Base-by-base conservation (phyloP, 2,113 vertebrate species). In the Microcebus tavaratra region DNA sequence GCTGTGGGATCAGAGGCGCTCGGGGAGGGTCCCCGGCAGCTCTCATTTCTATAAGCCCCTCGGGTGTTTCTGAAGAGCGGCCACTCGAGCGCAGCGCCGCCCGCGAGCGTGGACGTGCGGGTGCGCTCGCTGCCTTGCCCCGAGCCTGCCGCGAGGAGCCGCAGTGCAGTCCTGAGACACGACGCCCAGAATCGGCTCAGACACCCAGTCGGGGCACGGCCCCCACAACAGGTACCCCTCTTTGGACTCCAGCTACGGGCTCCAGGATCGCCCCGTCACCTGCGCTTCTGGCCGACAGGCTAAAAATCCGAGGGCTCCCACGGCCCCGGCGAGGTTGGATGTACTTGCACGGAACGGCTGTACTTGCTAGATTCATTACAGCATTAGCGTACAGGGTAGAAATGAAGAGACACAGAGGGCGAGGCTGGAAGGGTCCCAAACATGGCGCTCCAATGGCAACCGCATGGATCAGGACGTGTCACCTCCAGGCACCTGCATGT, bases 101-200 rank as follows among this genome's bases (percentile, higher is more conserved):
- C 0, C 1, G 0, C 21, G 10, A 48, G 36, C n/a, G 23, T 1
- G 27, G 63, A 57, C 3, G 0, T 6, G 8, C 7, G 29, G 29
- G 6, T 6, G 17, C 36, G 2, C 14, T 2, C 27, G 2, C 31
- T 17, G 29, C n/a, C 70, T 2, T 21, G 36, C 34, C 34, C 67
- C 11, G 29, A 12, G 18, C 53, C 10, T 6, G 36, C 1, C 5
- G 0, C 1, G 21, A 39, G 34, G 36, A 5, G 31, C 36, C 0
- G 39, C 10, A 2, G 9, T 0, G 29, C 1, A 5, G 4, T 53
- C 12, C 36, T 0, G 31, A 39, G 6, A 0, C 20, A 31, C 18
- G 1, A 5, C 3, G 21, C 68, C 4, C 8, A 9, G 42, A 18
- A 29, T 20, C 14, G 13, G 50, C 50, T 59, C 29, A 21, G 68